Evolutionary conservation across 2,797 vertebrate species (phyloP).

Genomic region (Sebastes iracundus): DNA sequence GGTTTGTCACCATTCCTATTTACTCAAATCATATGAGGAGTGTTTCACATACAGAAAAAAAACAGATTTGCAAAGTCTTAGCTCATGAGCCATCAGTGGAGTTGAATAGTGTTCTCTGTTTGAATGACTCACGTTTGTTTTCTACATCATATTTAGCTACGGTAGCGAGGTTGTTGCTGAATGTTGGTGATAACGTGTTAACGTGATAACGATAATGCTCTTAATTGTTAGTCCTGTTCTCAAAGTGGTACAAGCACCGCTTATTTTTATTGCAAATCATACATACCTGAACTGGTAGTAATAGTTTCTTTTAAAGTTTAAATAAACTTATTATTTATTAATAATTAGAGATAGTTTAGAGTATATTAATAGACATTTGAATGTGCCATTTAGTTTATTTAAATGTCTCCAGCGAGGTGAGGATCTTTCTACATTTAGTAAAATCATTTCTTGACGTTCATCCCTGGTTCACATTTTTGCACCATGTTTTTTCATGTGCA

Average conservation of each 20-base stretch:
- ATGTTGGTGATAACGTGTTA: constrained; percentile 15
- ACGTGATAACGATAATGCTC: constrained; percentile 6
- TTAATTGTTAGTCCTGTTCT: constrained; percentile 45
- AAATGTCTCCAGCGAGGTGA: constrained; percentile 15
- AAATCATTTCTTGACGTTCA: constrained; percentile 21
- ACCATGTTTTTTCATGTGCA: constrained; percentile 45
- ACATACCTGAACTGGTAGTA: constrained; percentile 26
- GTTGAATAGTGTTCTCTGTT: constrained; percentile 40
- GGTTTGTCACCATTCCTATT: constrained; percentile 75
- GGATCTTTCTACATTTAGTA: constrained; percentile 21
- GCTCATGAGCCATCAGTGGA: constrained; percentile 62
- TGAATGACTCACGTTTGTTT: constrained; percentile 54
- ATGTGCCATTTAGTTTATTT: constrained; percentile 37
- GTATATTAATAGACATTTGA: constrained; percentile 33
- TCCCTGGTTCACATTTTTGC: constrained; percentile 50
- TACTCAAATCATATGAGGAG: constrained; percentile 50
- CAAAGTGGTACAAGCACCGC: constrained; percentile 18
- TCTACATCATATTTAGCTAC: constrained; percentile 43
- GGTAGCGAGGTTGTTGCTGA: constrained; percentile 26
- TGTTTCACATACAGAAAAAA: constrained; percentile 53
- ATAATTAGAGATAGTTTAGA: constrained; percentile 4
- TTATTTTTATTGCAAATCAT: constrained; percentile 41
- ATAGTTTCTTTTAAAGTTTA: constrained; percentile 51
- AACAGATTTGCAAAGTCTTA: constrained; percentile 75
- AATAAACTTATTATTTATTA: constrained; percentile 38